phyloP scores from a whole-genome alignment of 2,113 vertebrate genomes.

The Synchiropus splendidus region DNA sequence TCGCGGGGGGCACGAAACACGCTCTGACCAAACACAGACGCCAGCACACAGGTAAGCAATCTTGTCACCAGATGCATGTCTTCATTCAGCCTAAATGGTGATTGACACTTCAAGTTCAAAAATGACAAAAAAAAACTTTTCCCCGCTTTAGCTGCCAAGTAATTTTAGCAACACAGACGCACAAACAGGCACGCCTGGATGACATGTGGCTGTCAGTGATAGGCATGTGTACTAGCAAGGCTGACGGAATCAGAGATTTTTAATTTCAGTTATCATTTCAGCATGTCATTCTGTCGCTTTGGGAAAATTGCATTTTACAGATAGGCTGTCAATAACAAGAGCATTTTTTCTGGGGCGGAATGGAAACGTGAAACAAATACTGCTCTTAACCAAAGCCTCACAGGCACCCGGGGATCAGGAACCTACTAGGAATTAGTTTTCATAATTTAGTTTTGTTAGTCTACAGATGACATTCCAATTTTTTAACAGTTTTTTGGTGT shows the following conservation, averaged over 20 bases:
- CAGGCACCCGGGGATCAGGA: conserved; percentile 49
- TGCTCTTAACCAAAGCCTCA: conserved; percentile 47
- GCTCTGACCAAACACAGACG: conserved; percentile 96
- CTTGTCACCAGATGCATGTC: conserved; percentile 1
- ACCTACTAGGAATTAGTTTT: conserved; percentile 50
- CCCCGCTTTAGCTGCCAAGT: not conserved
- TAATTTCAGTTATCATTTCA: conserved; percentile 67
- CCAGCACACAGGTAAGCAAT: conserved; percentile 86
- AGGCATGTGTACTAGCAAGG: conserved; percentile 55
- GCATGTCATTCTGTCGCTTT: conserved; percentile 58
- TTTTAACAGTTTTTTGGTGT: conserved; percentile 15
- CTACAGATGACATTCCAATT: conserved; percentile 26
- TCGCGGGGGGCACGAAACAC: conserved; percentile 92
- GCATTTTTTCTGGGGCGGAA: conserved; percentile 26
- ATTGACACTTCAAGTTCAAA: conserved; percentile 33
- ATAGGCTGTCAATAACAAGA: conserved; percentile 55
- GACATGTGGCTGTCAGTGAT: conserved; percentile 50
- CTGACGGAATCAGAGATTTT: conserved; percentile 61
- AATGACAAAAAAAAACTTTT: conserved; percentile 1
- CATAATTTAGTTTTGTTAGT: conserved; percentile 48
- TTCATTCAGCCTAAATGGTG: conserved; percentile 12
- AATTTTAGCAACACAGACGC: conserved; percentile 21
- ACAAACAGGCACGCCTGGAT: conserved; percentile 27
- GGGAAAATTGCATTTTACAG: conserved; percentile 62
- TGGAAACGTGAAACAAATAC: conserved; percentile 51